Conservation (phyloP, 2,888 invertebrate genomes). For the Ichneumoninae sp. region DNA sequence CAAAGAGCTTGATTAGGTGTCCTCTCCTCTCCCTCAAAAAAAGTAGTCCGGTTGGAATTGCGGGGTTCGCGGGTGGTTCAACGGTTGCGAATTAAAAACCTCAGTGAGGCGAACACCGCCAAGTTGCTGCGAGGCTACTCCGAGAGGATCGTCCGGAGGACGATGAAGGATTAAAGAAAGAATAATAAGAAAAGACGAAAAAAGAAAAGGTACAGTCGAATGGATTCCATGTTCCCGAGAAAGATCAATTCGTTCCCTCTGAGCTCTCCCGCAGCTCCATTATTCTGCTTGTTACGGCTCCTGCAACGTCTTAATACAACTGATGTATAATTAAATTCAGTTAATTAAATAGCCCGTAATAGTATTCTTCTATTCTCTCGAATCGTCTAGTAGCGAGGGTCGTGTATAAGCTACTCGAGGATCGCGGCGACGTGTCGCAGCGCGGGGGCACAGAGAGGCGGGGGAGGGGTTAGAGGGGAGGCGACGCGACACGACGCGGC, state of each 20-base stretch:
- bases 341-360: slow-evolving; percentile 17
- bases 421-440: slow-evolving; percentile 41
- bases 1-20: slow-evolving; percentile 77
- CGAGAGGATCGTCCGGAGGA: slow-evolving; percentile 31
- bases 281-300: not conserved
- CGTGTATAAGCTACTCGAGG: slow-evolving; percentile 14
- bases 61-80: slow-evolving; percentile 39
- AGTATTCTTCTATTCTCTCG: slow-evolving; percentile 46
- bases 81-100: slow-evolving; percentile 74
- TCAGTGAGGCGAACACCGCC: slow-evolving; percentile 63
- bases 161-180: slow-evolving; percentile 21
- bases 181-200: slow-evolving; percentile 10
- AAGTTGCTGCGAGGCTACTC: slow-evolving; percentile 48
- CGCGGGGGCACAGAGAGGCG: slow-evolving; percentile 63
- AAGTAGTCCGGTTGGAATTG: slow-evolving; percentile 51
- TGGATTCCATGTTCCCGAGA: not conserved
- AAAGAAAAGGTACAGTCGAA: slow-evolving; percentile 13
- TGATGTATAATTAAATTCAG: not conserved
- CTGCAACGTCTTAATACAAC: not conserved
- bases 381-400: slow-evolving; percentile 31
- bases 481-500: slow-evolving; percentile 36
- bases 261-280: not conserved
- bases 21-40: slow-evolving; percentile 71
- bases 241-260: not conserved
- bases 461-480: slow-evolving; percentile 40